Conservation (phyloP, 2,797 vertebrate genomes). For the Diglossa cyanea region DNA sequence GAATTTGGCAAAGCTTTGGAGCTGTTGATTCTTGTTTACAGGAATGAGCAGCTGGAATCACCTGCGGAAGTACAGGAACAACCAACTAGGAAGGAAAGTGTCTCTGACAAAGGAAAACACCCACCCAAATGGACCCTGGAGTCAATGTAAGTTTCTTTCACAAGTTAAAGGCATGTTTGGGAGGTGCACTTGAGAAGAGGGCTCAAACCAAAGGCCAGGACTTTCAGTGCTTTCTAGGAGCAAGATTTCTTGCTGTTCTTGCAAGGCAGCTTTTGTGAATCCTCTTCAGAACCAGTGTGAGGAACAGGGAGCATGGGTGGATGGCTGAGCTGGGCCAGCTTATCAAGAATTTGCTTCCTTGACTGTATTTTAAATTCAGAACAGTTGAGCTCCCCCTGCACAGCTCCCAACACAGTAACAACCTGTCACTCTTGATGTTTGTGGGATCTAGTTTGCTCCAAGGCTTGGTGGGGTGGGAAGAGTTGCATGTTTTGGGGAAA, state of each 20-base stretch:
- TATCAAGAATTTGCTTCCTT: neutral
- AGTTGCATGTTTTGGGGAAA: neutral
- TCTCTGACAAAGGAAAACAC: conserved; percentile 82
- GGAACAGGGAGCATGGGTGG: too few relatives aligned
- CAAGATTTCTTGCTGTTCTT: neutral
- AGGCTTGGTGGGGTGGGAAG: neutral
- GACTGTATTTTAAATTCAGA: neutral
- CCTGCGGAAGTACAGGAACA: conserved; percentile 67
- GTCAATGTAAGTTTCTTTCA: conserved; percentile 53
- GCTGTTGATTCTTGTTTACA: conserved; percentile 41
- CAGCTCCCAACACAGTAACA: neutral
- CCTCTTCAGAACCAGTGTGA: neutral
- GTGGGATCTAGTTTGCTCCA: neutral
- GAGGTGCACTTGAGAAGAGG: neutral
- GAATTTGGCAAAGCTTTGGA: neutral
- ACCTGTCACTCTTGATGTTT: neutral
- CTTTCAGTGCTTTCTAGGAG: neutral
- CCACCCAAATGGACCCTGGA: conserved; percentile 53
- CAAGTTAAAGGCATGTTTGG: neutral
- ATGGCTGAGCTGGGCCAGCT: neutral
- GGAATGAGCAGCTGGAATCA: conserved; percentile 66
- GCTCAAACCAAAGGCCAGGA: neutral
- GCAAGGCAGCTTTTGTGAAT: neutral
- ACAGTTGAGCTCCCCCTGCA: neutral
- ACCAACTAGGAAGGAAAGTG: conserved; percentile 78